Percentiles rank a stretch among this genome's conserved stretches.
Evolutionary conservation across 2,888 invertebrate species (phyloP).

Genomic region (Tiphia femorata): DNA sequence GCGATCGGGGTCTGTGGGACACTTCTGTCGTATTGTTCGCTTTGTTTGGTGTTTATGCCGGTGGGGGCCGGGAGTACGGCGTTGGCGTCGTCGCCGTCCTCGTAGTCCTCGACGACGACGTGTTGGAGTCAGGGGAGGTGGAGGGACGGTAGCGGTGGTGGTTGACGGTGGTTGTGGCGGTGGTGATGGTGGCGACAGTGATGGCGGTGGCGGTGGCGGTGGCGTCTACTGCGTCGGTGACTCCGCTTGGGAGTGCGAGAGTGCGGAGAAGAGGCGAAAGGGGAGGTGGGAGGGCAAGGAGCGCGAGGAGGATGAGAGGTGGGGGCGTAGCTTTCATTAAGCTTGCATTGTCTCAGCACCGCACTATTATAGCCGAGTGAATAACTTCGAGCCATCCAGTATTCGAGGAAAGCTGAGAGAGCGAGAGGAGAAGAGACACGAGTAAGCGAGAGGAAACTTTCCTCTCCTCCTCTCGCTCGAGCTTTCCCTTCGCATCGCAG

Average conservation of each 20-base stretch:
- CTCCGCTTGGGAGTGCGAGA: constrained; percentile 9
- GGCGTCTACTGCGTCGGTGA: constrained; percentile 18
- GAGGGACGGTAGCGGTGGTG: background rate
- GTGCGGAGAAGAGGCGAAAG: constrained; percentile 2
- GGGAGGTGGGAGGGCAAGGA: constrained; percentile 10
- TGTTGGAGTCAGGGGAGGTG: background rate
- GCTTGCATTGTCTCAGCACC: constrained; percentile 61
- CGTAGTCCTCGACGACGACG: constrained; percentile 1
- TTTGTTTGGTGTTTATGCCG: constrained; percentile 62
- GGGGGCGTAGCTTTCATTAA: constrained; percentile 62
- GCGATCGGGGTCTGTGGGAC: constrained; percentile 63
- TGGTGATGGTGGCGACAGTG: constrained; percentile 9
- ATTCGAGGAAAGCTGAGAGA: constrained; percentile 15
- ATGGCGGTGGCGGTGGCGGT: constrained; percentile 17
- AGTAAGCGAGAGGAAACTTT: constrained; percentile 16
- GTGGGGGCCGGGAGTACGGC: constrained; percentile 19
- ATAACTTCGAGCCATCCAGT: constrained; percentile 55
- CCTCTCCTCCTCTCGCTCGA: constrained; percentile 1
- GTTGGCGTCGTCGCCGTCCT: too few relatives aligned
- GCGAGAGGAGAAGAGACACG: background rate
- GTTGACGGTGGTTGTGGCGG: constrained; percentile 16
- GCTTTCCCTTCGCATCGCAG: background rate
- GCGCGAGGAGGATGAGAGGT: constrained; percentile 18
- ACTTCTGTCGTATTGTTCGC: constrained; percentile 61
- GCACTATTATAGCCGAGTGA: constrained; percentile 58